Base-by-base conservation (phyloP, 2,888 invertebrate species). In the Pristionchus exspectatus region DNA sequence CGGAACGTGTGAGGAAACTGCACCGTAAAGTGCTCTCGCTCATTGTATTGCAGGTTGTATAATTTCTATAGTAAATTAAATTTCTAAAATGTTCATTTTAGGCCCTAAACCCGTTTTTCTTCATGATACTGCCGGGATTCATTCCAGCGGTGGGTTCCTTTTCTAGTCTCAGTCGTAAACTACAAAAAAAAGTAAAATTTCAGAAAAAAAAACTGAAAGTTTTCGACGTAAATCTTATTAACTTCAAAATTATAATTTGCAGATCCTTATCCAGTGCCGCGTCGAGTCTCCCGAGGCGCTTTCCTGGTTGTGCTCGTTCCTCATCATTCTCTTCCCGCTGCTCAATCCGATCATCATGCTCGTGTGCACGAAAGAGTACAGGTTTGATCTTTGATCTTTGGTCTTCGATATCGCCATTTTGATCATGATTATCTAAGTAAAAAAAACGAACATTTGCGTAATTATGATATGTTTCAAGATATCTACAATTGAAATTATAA, bases 351-450 rank as follows among this genome's bases (percentile, higher is more conserved):
- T 77, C 74, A 77, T 77, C 18, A 9, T 77, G 38, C 38, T 77
- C 21, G 44, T 77, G 9, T 77, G 74, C 74, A 77, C 74, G 21
- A 77, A 77, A 21, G 74, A 77, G 24, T 77, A 77, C 21, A 14
- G 74, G 74, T 77, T 56, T 18, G 4, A 21, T 54, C 1, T 54
- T 9, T 54, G 54, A 18, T 54, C 38, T 38, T 38, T 54, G 54
- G 54, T 2, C 54, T 16, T 54, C 18, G 54, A 54, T 3, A 5
- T 5, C 38, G 38, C 5, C n/a, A n/a, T n/a, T n/a, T n/a, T n/a
- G n/a, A n/a, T n/a, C n/a, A n/a, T n/a, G n/a, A 38, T 5, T 3
- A 38, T 2, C 38, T 38, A 38, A 38, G 38, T 5, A 3, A 38
- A 12, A 50, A 50, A 50, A 7, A 50, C 9, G 9, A 10, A 50